Evolutionary conservation across 2,113 vertebrate genomes (phyloP), one percentile per base, ranked within the genome.

Genomic region (Bufo gargarizans): DNA sequence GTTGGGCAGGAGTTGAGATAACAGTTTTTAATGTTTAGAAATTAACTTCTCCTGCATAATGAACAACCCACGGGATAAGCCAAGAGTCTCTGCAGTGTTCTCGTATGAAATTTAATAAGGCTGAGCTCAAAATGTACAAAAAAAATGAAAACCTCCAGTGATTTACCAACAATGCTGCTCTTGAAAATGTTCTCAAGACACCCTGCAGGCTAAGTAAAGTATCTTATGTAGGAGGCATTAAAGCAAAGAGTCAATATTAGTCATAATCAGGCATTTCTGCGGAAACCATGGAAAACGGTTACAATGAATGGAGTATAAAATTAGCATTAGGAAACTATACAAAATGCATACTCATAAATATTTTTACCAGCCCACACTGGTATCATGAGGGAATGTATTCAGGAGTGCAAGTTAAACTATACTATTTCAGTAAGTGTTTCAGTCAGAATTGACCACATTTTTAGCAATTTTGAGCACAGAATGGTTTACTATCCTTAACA

Each of bases 131-230:
- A 49, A n/a, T 77, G 91, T 45, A 69, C 43, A 53, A 80, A 1
- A 59, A 33, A 22, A 83, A 9, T 10, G 86, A 89, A 90, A 74
- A 4, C 2, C 86, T 89, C 69, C 69, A 86, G 50, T 89, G 56
- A 88, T 86, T 10, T 14, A 88, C 4, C 61, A 86, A 84, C 82
- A 89, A 89, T 0, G 0, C 78, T 49, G 69, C 43, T 47, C 43
- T 90, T 88, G 69, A 69, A 90, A 90, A 84, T 77, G 58, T 20
- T 59, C 89, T 59, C 88, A 86, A 86, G 53, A 87, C 74, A 88
- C 11, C 33, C 4, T 67, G 86, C 65, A 84, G 63, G 87, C 58
- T 71, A 69, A 87, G 86, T 84, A 84, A 88, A 84, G 69, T 11
- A 86, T 63, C 11, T 89, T 77, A 90, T 78, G 84, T 67, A 86